Evolutionary conservation across 2,113 vertebrate genomes (phyloP), one percentile per base, ranked within the genome.

Genomic region (Perognathus longimembris): DNA sequence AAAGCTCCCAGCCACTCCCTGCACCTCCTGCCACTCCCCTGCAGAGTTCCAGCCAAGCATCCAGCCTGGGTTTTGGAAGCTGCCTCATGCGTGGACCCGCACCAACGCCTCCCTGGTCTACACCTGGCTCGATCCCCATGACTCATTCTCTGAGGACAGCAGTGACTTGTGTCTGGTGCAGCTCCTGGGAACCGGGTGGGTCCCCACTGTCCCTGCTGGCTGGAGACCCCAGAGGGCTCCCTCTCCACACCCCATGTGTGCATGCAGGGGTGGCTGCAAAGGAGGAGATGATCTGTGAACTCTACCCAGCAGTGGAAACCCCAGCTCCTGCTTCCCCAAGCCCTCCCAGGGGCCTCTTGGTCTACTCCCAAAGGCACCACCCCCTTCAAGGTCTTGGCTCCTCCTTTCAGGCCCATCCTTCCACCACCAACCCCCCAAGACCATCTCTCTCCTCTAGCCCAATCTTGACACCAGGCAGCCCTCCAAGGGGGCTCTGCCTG

Each of bases 121-220:
- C 77, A 21, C 96, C 3, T 92, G 89, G 11, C 96, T 96, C 50
- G 87, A 96, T 28, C 76, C 66, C 22, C 83, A 94, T 0, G 97
- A 98, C 92, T 98, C 98, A 3, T 98, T 98, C 73, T 98, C 98
- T 0, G 98, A 98, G 95, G 97, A 98, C 63, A 97, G 94, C 77
- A 98, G 98, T 1, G 98, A 99, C 92, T 89, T 84, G 3, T 99
- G 99, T 94, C 97, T 99, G 94, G 98, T 98, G 0, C 96, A 98
- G 77, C 97, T 99, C 63, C 97, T 99, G 92, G 99, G 98, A 91
- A 99, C 98, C 4, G 96, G 98, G 99, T 99, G 97, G 0, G 97
- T 11, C 5, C 82, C 64, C 32, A 21, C 32, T 10, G 36, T 67
- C 28, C 36, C 10, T 6, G 0, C 50, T 38, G 66, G n/a, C 40